Evolutionary conservation across 2,888 invertebrate species (phyloP), one percentile per base, ranked within the genome.

Genomic region (Brenthis ino): DNA sequence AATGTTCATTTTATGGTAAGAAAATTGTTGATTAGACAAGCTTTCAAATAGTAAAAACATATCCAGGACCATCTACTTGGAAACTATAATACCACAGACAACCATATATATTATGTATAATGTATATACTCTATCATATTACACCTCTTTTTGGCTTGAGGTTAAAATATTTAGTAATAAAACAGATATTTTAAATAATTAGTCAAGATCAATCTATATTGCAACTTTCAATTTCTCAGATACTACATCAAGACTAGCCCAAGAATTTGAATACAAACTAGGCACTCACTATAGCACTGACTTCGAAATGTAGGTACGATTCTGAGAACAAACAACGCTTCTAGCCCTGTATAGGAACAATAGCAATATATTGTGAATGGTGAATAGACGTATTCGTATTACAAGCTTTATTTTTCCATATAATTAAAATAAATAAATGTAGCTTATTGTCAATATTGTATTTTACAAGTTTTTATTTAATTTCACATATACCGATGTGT

Each of bases 251-350:
- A 43, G 37, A 43, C 6, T 28, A 67, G 71, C 70, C 68, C 73
- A 74, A 79, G 85, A 85, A 85, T 86, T 85, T 85, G 85, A 86
- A 87, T 87, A 82, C 82, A 85, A 84, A 87, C 84, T 83, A 83
- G 82, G 77, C 80, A 79, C 77, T 81, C 78, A 28, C 73, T 55
- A 50, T 24, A 24, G 43, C 37, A 65, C 20, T 24, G 70, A 65
- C 67, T 67, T 47, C 64, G 70, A 70, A 70, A 67, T 50, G 60
- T 28, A 60, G 33, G 50, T 68, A 65, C 65, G n/a, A 54, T 65
- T 65, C 57, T 48, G 57, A 65, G 28, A 68, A 57, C 61, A 65
- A 64, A 70, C 70, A 67, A 67, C 54, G 43, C 47, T 13, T 56
- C 55, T 20, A 28, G n/a, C 28, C 54, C 28, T 54, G 54, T 24